phyloP scores from a whole-genome alignment of 2,888 invertebrate species.

The Plagodis pulveraria region DNA sequence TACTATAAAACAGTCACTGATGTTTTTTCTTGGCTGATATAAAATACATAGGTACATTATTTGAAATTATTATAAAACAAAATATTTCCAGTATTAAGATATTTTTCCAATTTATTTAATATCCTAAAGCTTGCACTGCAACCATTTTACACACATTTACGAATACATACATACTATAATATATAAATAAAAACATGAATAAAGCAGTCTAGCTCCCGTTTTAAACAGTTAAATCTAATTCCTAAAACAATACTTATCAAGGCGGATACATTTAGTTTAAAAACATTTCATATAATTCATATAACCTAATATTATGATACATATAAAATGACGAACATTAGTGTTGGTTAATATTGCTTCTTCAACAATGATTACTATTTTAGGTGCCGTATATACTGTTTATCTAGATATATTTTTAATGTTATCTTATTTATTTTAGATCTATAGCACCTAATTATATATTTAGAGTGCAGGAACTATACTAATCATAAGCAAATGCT shows the following conservation, averaged over 20 bases:
- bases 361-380: background rate
- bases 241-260: slow-evolving; percentile 24
- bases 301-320: slow-evolving; percentile 2
- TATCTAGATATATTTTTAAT: background rate
- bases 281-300: slow-evolving; percentile 6
- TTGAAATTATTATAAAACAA: too few species aligned
- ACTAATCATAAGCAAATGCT: slow-evolving; percentile 19
- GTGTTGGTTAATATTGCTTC: slow-evolving; percentile 3
- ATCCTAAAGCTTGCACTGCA: too few species aligned
- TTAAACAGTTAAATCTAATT: slow-evolving; percentile 1
- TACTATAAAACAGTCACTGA: too few species aligned
- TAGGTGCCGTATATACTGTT: background rate
- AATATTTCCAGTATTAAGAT: too few species aligned
- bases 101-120: too few species aligned
- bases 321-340: slow-evolving; percentile 15
- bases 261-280: slow-evolving; percentile 27
- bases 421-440: background rate
- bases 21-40: too few species aligned
- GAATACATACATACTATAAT: too few species aligned
- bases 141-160: too few species aligned
- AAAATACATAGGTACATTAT: too few species aligned
- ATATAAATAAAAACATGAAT: background rate
- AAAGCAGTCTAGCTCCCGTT: background rate
- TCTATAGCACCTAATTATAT: slow-evolving; percentile 19
- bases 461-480: slow-evolving; percentile 15